Evolutionary conservation across 2,797 vertebrate species (phyloP).

Genomic region (Sebastes nivosus): DNA sequence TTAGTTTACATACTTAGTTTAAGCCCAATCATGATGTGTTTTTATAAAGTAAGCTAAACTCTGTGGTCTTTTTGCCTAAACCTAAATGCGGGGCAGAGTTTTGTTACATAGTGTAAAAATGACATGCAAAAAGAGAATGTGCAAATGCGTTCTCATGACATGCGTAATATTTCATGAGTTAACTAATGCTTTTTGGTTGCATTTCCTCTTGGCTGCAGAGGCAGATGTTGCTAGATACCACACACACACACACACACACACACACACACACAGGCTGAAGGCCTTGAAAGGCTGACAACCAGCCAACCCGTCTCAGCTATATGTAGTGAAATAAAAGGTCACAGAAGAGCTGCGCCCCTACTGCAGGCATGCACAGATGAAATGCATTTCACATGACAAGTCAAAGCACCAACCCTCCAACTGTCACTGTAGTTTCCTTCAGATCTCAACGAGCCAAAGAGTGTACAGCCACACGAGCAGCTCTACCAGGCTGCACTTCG

Average conservation of each 20-base stretch:
- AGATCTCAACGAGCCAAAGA: neutral
- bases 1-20: no score
- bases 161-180: no score
- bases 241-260: neutral
- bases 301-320: neutral
- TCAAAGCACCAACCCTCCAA: neutral
- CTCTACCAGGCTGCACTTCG: neutral
- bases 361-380: neutral
- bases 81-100: rapidly evolving
- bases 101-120: no score
- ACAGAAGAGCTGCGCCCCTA: neutral
- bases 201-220: neutral
- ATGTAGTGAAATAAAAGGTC: neutral
- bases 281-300: neutral
- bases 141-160: no score
- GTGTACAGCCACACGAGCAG: neutral
- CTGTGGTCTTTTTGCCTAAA: no score
- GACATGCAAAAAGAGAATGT: no score
- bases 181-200: neutral
- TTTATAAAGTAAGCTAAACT: no score
- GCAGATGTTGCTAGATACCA: neutral
- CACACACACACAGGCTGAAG: neutral
- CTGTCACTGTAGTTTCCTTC: neutral
- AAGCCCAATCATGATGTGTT: no score
- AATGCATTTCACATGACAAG: neutral